Evolutionary conservation across 2,888 invertebrate species (phyloP), one percentile per base, ranked within the genome.

Genomic region (Caenorhabditis sulstoni): DNA sequence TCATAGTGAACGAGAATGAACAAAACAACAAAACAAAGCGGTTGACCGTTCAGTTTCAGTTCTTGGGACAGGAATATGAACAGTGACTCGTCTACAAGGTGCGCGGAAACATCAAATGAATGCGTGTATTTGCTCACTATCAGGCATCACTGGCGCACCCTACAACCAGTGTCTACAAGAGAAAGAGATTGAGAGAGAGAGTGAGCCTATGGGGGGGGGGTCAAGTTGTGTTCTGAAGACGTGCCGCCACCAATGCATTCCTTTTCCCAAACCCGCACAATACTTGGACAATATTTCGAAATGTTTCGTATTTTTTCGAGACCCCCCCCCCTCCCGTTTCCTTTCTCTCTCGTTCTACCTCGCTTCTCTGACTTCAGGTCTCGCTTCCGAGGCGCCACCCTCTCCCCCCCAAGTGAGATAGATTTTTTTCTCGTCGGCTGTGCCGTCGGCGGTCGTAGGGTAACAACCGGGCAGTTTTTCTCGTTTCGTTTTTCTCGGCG

Each of bases 221-320:
- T 41, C 12, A 8, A 11, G 7, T 41, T 41, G 14, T 11, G 41
- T 41, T 41, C 29, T 7, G 29, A 29, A 41, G 41, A 41, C 41
- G 41, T 14, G 41, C 12, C 41, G 41, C 41, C 41, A 41, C 29
- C 39, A 47, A 49, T 62, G 49, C n/a, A 62, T 39, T 62, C 52
- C 50, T 37, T 53, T 44, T 55, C 45, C 23, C 22, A 22, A 35
- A 44, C 52, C 16, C 52, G 39, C 57, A 37, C 37, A 23, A 35
- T 47, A 44, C 39, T 39, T 44, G 50, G 73, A 8, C 44, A 71
- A 71, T 64, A 73, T 73, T 73, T 73, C 73, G 73, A 73, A 73
- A 73, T 64, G 73, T 73, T 73, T 64, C 64, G 73, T 71, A 71
- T 71, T 64, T 73, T 65, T 41, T 49, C 45, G 41, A 23, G 5